A percentile compares a stretch with the other conserved stretches of the same genome.
phyloP scores from a whole-genome alignment of 2,797 vertebrate genomes.

The Syngnathus rostellatus region DNA sequence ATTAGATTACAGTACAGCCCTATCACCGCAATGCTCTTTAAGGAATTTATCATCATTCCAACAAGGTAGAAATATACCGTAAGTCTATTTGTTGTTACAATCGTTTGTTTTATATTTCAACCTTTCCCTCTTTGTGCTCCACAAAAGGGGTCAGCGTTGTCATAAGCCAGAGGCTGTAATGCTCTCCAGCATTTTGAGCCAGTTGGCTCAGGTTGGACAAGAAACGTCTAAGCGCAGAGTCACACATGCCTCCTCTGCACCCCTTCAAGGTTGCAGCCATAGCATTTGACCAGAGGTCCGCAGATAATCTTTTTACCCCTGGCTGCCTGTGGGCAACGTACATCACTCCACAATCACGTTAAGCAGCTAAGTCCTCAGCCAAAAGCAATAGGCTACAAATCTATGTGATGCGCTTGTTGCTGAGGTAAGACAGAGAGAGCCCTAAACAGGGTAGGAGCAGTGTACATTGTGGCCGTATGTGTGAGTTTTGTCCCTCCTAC shows the following conservation, averaged over 20 bases:
- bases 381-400: constrained; percentile 39
- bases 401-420: constrained; percentile 52
- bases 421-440: constrained; percentile 31
- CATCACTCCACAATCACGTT: constrained; percentile 63
- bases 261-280: constrained; percentile 42
- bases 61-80: constrained; percentile 19
- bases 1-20: background rate
- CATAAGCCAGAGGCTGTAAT: constrained; percentile 49
- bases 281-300: constrained; percentile 46
- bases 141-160: constrained; percentile 32
- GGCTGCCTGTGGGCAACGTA: constrained; percentile 42
- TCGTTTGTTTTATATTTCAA: constrained; percentile 42
- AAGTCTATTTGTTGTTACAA: constrained; percentile 19
- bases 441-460: constrained; percentile 26
- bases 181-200: constrained; percentile 70
- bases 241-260: constrained; percentile 35
- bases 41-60: constrained; percentile 2
- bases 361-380: constrained; percentile 45
- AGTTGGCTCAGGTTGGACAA: constrained; percentile 25
- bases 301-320: constrained; percentile 59
- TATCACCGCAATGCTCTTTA: background rate
- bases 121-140: constrained; percentile 23
- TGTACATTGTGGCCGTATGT: constrained; percentile 12
- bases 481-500: background rate
- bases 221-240: constrained; percentile 27